phyloP scores from a whole-genome alignment of 2,888 invertebrate species.

The Amphipyra berbera region DNA sequence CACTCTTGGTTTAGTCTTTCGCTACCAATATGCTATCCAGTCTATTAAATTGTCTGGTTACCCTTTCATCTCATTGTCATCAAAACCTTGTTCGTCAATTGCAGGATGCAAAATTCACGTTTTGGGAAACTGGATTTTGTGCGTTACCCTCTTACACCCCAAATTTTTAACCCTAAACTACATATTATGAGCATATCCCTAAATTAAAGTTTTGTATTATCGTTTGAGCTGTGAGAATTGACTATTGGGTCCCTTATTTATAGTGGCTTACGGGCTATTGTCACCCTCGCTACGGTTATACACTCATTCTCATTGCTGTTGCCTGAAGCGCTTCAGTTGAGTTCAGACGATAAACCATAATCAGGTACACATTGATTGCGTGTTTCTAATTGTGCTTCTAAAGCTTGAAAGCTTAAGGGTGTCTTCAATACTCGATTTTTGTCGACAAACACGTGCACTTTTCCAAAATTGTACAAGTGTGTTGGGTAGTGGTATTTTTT shows the following conservation, averaged over 20 bases:
- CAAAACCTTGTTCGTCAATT: too few species aligned
- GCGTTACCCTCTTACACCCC: too few species aligned
- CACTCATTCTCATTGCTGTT: slow-evolving; percentile 44
- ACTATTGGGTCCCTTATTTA: slow-evolving; percentile 21
- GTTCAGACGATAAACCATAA: slow-evolving; percentile 45
- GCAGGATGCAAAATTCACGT: too few species aligned
- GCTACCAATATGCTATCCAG: too few species aligned
- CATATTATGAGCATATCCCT: not conserved
- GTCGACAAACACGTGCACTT: too few species aligned
- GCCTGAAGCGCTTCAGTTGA: slow-evolving; percentile 39
- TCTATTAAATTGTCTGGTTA: too few species aligned
- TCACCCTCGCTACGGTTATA: slow-evolving; percentile 31
- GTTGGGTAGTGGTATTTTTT: too few species aligned
- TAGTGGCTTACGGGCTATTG: slow-evolving; percentile 36
- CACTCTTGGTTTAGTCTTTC: too few species aligned
- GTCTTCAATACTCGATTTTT: not conserved
- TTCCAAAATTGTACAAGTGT: too few species aligned
- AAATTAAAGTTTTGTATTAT: slow-evolving; percentile 1
- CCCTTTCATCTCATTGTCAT: too few species aligned
- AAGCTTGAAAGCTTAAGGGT: not conserved
- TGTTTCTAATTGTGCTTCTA: slow-evolving; percentile 34
- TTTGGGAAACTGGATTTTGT: too few species aligned
- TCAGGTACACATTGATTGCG: slow-evolving; percentile 41
- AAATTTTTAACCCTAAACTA: too few species aligned
- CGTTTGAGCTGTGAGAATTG: slow-evolving; percentile 6